Evolutionary conservation across 2,113 vertebrate species (phyloP), one percentile per base, ranked within the genome.

Genomic region (Gambusia affinis): DNA sequence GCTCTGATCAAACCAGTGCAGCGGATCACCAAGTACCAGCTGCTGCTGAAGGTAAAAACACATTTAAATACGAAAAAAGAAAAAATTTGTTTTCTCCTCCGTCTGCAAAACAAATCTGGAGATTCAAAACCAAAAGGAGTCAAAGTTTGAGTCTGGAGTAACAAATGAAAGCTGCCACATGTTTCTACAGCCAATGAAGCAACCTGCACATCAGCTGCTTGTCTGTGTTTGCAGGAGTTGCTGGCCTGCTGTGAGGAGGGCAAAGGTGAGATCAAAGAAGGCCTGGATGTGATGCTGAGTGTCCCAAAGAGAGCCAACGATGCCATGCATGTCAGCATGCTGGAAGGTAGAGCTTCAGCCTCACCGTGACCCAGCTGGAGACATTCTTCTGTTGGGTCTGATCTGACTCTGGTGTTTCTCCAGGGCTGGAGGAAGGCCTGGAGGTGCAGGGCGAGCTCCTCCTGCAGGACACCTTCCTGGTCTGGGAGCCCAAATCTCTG

Each of bases 271-370:
- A 97, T 99, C n/a, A 99, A 99, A 83, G 98, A 99, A 73, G 98
- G 98, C 17, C 94, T 99, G 92, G 98, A 99, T 57, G 98, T 99
- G 89, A 99, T 99, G 98, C 95, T 99, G 72, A 99, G 96, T 29
- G 98, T 99, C 66, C 98, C 98, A 0, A 99, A 99, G 93, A 96
- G 96, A 92, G 98, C 98, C 42, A 99, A 99, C 1, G 98, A 99
- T 0, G 98, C 98, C 27, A 99, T 99, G 98, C 98, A 99, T 0
- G 97, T 99, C 91, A 99, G 98, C 96, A 99, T 99, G 98, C 89
- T 99, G 91, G 98, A 99, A 95, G 98, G 98, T 99, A 95, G 85
- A 83, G 10, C 22, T 2, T 22, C 1, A 7, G 10, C n/a, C 35
- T 37, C 35, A 11, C 35, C 10, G 35, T 37, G 35, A 37, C 35